These are phyloP conservation scores for Epiblema foenella DNA, from an alignment of 2,888 invertebrate genomes.

Conservation along the genomic window DNA sequence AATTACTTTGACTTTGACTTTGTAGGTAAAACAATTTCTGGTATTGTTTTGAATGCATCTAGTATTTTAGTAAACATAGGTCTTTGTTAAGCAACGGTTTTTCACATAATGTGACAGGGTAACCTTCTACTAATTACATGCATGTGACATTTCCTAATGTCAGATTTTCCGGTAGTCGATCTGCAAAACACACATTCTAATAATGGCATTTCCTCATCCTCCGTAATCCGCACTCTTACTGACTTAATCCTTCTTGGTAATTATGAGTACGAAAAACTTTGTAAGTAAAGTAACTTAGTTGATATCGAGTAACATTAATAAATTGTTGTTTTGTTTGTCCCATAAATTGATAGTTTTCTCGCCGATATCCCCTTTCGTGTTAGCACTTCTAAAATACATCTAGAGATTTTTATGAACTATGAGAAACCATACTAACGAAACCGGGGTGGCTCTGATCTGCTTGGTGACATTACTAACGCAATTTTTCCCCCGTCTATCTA, in stretches of 20 bases:
- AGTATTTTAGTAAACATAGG: background rate
- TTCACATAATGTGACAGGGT: constrained; percentile 9
- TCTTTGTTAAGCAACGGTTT: background rate
- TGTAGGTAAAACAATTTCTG: too few species aligned
- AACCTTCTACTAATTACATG: constrained; percentile 38
- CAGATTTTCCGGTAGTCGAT: constrained; percentile 20
- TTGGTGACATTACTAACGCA: too few species aligned
- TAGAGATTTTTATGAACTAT: too few species aligned
- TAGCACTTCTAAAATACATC: too few species aligned
- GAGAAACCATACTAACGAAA: background rate
- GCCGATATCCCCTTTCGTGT: too few species aligned
- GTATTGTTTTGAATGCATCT: background rate
- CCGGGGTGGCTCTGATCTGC: background rate
- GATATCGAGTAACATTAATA: background rate
- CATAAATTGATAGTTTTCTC: background rate
- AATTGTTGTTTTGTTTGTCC: constrained; percentile 11
- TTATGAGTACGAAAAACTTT: constrained; percentile 7
- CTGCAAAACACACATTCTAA: background rate
- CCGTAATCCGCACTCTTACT: background rate
- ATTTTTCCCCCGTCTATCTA: too few species aligned
- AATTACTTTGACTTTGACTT: too few species aligned
- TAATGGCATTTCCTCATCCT: constrained; percentile 5
- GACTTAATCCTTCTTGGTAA: constrained; percentile 13
- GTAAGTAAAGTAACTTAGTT: background rate
- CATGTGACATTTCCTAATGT: constrained; percentile 32